Percentiles rank a stretch among this genome's conserved stretches.
Evolutionary conservation across 2,113 vertebrate species (phyloP).

Genomic region (Lamprologus speciosus): DNA sequence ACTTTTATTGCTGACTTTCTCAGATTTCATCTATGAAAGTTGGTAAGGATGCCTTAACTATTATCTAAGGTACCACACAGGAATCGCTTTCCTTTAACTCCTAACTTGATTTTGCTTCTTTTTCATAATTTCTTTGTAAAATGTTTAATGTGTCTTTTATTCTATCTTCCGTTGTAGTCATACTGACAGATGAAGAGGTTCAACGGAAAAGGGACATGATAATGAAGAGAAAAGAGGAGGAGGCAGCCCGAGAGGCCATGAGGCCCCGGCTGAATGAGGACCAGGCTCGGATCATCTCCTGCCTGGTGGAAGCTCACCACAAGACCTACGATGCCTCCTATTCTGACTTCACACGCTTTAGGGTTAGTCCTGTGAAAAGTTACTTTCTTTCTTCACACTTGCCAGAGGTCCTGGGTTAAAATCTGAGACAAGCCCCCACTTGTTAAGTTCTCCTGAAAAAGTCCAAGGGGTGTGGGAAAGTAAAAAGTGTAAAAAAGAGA

Average conservation of each 20-base stretch:
- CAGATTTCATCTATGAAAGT: neutral
- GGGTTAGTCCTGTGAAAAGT: conserved; percentile 66
- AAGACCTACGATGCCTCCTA: conserved; percentile 94
- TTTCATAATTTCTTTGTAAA: neutral
- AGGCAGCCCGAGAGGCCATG: conserved; percentile 83
- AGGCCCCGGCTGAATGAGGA: conserved; percentile 85
- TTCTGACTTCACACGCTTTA: conserved; percentile 83
- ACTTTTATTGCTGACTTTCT: neutral
- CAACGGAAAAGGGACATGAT: conserved; percentile 96
- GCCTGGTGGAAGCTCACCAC: conserved; percentile 87
- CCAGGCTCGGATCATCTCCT: conserved; percentile 79
- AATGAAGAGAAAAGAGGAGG: conserved; percentile 90
- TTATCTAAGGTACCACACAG: neutral
- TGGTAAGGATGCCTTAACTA: neutral
- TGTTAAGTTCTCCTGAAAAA: neutral
- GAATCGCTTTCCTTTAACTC: neutral
- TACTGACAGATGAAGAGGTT: conserved; percentile 93
- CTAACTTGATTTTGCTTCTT: neutral
- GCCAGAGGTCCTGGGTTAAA: neutral
- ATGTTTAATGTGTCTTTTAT: neutral
- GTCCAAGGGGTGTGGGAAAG: neutral
- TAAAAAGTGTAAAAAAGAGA: neutral
- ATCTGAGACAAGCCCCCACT: neutral
- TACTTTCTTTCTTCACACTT: neutral
- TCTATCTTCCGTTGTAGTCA: conserved; percentile 70